These are phyloP conservation scores for Papilio machaon DNA, from an alignment of 1,140 invertebrate genomes.

Conservation along the genomic window DNA sequence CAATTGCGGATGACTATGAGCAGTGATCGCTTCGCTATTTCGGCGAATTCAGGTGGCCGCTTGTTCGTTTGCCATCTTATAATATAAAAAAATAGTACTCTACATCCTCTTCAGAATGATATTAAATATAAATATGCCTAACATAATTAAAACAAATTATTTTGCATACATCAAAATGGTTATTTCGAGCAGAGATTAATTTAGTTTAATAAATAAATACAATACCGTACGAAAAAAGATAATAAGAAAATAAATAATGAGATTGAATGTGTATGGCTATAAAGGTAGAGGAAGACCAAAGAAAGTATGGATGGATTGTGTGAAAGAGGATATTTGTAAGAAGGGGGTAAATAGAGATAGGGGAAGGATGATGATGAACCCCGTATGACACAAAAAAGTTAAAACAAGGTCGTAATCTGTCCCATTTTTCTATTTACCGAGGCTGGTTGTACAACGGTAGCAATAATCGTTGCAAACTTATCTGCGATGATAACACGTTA, in stretches of 20 bases:
- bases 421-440: slow-evolving; percentile 34
- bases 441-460: slow-evolving; percentile 30
- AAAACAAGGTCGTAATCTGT: slow-evolving; percentile 16
- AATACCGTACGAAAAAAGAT: background rate
- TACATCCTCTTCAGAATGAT: background rate
- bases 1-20: no score
- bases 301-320: no score
- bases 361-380: background rate
- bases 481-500: slow-evolving; percentile 14
- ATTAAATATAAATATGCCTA: background rate
- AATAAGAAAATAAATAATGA: no score
- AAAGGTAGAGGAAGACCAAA: no score
- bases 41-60: no score
- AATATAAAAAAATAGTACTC: background rate
- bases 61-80: background rate
- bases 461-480: slow-evolving; percentile 9
- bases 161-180: background rate
- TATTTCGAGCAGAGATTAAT: background rate
- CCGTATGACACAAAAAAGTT: background rate
- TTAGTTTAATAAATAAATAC: background rate
- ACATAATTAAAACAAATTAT: background rate
- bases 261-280: no score
- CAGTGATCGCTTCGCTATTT: no score
- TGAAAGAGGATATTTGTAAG: no score
- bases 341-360: no score